These are phyloP conservation scores for Syngnathus floridae DNA, from an alignment of 2,113 vertebrate species.

Conservation along the genomic window DNA sequence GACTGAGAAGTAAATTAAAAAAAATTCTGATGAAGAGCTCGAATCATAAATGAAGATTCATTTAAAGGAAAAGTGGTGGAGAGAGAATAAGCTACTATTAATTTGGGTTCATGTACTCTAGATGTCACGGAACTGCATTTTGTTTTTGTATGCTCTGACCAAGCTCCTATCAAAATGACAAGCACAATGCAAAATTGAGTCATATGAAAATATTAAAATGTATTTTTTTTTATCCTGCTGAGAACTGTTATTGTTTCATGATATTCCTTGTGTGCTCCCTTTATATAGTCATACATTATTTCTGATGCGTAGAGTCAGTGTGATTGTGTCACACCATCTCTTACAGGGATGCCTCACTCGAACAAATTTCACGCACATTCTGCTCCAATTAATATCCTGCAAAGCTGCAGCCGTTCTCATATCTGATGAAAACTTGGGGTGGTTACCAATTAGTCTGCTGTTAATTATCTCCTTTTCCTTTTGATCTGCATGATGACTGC, in stretches of 20 bases:
- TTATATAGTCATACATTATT: slow-evolving; percentile 28
- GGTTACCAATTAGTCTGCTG: slow-evolving; percentile 76
- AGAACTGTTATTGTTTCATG: slow-evolving; percentile 9
- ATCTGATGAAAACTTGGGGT: slow-evolving; percentile 73
- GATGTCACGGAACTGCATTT: background rate
- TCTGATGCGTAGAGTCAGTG: slow-evolving; percentile 26
- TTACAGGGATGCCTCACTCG: slow-evolving; percentile 37
- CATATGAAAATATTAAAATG: slow-evolving; percentile 15
- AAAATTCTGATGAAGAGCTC: background rate
- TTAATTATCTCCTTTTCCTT: slow-evolving; percentile 74
- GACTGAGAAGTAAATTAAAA: no score
- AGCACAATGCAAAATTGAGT: background rate
- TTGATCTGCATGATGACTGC: slow-evolving; percentile 73
- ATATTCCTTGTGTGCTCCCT: slow-evolving; percentile 9
- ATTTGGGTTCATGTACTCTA: background rate
- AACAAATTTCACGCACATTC: slow-evolving; percentile 69
- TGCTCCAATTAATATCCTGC: slow-evolving; percentile 68
- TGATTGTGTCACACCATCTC: slow-evolving; percentile 39
- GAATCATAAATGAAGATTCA: background rate
- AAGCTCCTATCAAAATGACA: background rate
- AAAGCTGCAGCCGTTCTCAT: slow-evolving; percentile 63
- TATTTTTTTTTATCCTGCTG: slow-evolving; percentile 11
- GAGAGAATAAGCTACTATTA: background rate
- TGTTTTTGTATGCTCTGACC: background rate
- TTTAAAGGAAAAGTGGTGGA: background rate